Evolutionary conservation across 2,113 vertebrate species (phyloP), one percentile per base, ranked within the genome.

Genomic region (Dunckerocampus dactyliophorus): DNA sequence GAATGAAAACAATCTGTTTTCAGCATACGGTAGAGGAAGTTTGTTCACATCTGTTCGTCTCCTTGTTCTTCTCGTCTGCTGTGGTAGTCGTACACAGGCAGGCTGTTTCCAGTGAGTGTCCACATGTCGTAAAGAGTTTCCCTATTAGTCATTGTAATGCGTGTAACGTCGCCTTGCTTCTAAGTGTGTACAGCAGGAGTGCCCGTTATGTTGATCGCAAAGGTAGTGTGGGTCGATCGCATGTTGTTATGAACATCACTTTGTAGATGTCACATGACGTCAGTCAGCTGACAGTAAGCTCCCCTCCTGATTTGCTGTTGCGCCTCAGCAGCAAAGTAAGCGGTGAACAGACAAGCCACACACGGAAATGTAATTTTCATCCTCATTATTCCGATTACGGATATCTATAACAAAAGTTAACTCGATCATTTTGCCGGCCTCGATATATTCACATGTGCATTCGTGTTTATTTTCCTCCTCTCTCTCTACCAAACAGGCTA

Each of bases 11-110:
- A 59, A 6, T 13, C 53, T 58, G 69, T 59, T 51, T 71, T 42
- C 69, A 59, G 67, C 65, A 56, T 57, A 47, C 67, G 60, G 34
- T 54, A 5, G 58, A 63, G 34, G 19, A 28, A 61, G 59, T 57
- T 64, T 21, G 6, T 64, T 65, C 80, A 88, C 84, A 85, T 87
- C 80, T 87, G 80, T 72, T 64, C 9, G 54, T 77, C 79, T 74
- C 76, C 45, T 77, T 42, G 81, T 78, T 74, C 53, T 74, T 74
- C 75, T 71, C 80, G 28, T 77, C 48, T 76, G 67, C 68, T 19
- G 1, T 21, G 2, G 56, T 53, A 49, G 66, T 77, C 71, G 17
- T 65, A 69, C 65, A 64, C 62, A 49, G 59, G 77, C 75, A 67
- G 73, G 68, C 69, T 67, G 64, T 37, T 62, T 46, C 51, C 75